Conservation (phyloP, 2,888 invertebrate genomes). For the Caenorhabditis uteleia region DNA sequence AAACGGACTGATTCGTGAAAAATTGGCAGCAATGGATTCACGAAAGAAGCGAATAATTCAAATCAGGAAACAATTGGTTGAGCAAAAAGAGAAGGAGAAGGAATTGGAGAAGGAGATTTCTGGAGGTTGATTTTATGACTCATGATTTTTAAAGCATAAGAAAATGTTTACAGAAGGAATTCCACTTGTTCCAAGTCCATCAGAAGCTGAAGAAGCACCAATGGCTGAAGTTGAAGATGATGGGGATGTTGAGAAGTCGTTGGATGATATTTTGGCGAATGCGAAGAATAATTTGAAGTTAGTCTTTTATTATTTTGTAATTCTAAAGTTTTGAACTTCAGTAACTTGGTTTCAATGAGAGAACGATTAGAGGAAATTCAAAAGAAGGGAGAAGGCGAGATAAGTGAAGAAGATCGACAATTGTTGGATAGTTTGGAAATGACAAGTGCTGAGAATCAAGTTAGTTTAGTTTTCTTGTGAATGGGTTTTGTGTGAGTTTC, state of each 20-base stretch:
- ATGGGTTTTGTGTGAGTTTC: too few relatives aligned
- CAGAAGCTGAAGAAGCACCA: slow-evolving; percentile 3
- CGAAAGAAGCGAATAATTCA: slow-evolving; percentile 53
- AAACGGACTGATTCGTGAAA: slow-evolving; percentile 53
- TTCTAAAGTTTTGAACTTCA: slow-evolving; percentile 19
- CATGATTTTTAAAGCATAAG: not conserved
- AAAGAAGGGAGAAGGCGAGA: slow-evolving; percentile 25
- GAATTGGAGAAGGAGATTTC: not conserved
- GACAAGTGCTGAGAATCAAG: too few relatives aligned
- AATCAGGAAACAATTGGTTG: slow-evolving; percentile 46
- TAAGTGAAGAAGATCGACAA: slow-evolving; percentile 33
- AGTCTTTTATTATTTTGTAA: not conserved
- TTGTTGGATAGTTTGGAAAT: slow-evolving; percentile 25
- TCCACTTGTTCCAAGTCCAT: not conserved
- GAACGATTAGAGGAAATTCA: slow-evolving; percentile 51
- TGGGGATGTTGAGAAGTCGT: slow-evolving; percentile 17
- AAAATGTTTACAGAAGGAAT: slow-evolving; percentile 20
- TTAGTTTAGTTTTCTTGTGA: too few relatives aligned
- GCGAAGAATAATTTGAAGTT: slow-evolving; percentile 25
- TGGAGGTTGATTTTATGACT: not conserved
- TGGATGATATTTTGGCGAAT: slow-evolving; percentile 29
- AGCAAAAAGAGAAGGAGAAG: slow-evolving; percentile 15
- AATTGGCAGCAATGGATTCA: slow-evolving; percentile 57
- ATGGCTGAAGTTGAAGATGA: slow-evolving; percentile 1
- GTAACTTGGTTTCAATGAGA: slow-evolving; percentile 53